Percentiles rank a stretch among this genome's conserved stretches.
phyloP scores from a whole-genome alignment of 2,888 invertebrate species.

The Pinctada fucata region DNA sequence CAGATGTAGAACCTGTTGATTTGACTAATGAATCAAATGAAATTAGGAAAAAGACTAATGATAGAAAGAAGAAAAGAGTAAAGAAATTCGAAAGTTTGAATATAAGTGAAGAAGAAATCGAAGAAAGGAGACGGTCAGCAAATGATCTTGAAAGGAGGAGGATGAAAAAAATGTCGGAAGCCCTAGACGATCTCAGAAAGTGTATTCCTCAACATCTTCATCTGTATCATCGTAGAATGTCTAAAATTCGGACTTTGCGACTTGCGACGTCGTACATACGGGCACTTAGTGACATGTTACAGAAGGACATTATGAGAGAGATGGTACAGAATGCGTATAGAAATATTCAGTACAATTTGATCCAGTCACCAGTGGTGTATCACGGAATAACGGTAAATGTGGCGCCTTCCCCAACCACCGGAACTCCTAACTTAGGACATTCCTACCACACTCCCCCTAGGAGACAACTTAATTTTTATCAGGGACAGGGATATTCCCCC shows the following conservation, averaged over 20 bases:
- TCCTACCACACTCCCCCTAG: constrained; percentile 8
- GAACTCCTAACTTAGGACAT: constrained; percentile 5
- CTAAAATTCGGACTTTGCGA: constrained; percentile 61
- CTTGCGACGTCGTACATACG: constrained; percentile 62
- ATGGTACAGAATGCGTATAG: constrained; percentile 22
- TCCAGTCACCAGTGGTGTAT: neutral
- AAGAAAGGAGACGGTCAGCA: constrained; percentile 53
- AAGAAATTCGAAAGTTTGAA: constrained; percentile 23
- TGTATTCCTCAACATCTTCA: constrained; percentile 55
- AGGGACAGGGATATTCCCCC: neutral
- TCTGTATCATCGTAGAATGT: constrained; percentile 53
- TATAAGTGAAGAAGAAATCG: constrained; percentile 40
- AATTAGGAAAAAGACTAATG: no score
- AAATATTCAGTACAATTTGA: neutral
- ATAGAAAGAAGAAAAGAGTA: constrained; percentile 13
- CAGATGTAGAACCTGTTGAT: no score
- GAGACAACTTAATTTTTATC: constrained; percentile 5
- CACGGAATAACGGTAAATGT: neutral
- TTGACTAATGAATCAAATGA: no score
- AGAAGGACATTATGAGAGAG: constrained; percentile 45
- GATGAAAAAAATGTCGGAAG: constrained; percentile 58
- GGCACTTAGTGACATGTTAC: constrained; percentile 51
- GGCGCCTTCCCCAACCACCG: neutral
- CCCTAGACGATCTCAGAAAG: constrained; percentile 54
- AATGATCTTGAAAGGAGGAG: constrained; percentile 59